Base-by-base conservation (phyloP, 2,113 vertebrate genomes). In the Recurvirostra avosetta region DNA sequence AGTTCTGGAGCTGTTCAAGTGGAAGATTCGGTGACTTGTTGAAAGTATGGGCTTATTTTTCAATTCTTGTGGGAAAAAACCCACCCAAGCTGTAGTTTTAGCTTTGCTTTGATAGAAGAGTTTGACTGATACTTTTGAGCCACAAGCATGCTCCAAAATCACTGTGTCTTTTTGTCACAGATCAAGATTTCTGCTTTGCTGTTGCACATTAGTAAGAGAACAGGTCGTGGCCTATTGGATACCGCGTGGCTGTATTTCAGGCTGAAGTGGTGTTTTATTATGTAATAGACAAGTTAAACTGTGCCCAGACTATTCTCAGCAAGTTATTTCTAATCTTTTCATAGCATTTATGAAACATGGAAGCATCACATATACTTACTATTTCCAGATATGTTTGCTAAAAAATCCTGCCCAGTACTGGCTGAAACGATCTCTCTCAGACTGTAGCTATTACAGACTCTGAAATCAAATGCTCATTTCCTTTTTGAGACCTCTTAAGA, bases 191-290 rank as follows among this genome's bases (percentile, higher is more conserved):
- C 49, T 90, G 29, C 43, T 94, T 85, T 86, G 49, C 79, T 80
- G 72, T 71, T 0, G 0, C 45, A 22, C 0, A 0, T 88, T 53
- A 52, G 38, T 58, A 76, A 74, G 59, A 84, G 47, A 89, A 50
- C 9, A 45, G 38, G 32, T 84, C 4, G 5, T 90, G 84, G 32
- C 75, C 50, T 68, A 7, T 38, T 73, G 45, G 70, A 68, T 62
- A n/a, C 17, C 3, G 4, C 26, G 22, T 58, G 55, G 34, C 36
- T 67, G 11, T 67, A 15, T 49, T 83, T 76, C 50, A 78, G n/a
- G 45, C 83, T 77, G 79, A 95, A 83, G 15, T 70, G 75, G 12
- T 53, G 12, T 73, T 92, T 45, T 66, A 13, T 80, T 90, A 41
- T 49, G 62, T 79, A 86, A 67, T 30, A 12, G 6, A 29, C 34